Base-by-base conservation (phyloP, 2,797 vertebrate species). In the Etheostoma perlongum region DNA sequence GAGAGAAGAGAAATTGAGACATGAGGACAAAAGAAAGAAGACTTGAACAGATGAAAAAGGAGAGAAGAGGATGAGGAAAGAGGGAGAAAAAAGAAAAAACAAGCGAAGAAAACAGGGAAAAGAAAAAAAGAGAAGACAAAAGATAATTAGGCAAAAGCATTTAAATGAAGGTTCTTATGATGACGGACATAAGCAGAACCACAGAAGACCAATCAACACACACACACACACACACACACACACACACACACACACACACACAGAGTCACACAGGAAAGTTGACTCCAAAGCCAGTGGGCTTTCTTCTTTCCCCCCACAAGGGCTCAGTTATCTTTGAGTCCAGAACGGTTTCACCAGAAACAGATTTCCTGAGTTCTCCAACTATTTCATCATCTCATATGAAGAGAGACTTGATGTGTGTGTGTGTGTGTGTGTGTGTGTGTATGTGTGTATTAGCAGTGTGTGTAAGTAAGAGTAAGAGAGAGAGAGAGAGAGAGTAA, bases 321-420 rank as follows among this genome's bases (percentile, higher is more conserved):
- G 88, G 79, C 77, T 90, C 87, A 72, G 90, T 92, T 94, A 91
- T 92, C 93, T 92, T 85, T 46, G 72, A 90, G 91, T 93, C 89
- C 93, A 93, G 92, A 92, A 84, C 65, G 73, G 80, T 88, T 92
- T 92, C 91, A 93, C 86, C 90, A 93, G 92, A 94, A 92, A 92
- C 88, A 89, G 94, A 95, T 96, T 96, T 96, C 95, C 89, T 36
- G 91, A 93, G 89, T 96, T 95, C 91, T 92, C 92, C 91, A 95
- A 94, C 90, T 94, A 95, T 95, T 96, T 95, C 95, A 96, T 95
- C 95, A 96, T 81, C 93, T 90, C 84, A 72, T 61, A 75, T 53
- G 76, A 86, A 81, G 82, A 85, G 72, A 85, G 84, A 80, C 79
- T 86, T 51, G 63, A 60, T 83, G 55, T 65, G 75, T 67, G 68